Evolutionary conservation across 2,113 vertebrate genomes (phyloP), one percentile per base, ranked within the genome.

Genomic region (Progne subis): DNA sequence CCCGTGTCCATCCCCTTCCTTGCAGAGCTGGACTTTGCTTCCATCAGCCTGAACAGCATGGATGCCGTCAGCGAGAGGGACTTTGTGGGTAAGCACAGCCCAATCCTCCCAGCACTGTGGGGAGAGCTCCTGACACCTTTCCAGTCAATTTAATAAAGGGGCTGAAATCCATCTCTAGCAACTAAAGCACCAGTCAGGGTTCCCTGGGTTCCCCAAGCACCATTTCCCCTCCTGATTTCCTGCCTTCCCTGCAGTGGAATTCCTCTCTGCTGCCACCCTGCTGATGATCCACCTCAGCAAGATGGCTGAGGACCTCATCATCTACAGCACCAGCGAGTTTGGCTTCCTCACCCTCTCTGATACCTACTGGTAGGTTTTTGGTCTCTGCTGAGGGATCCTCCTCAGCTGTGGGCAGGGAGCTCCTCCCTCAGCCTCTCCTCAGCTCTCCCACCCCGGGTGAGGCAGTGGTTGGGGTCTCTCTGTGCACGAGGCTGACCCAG

Each of bases 261-360:
- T 99, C 92, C 97, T 99, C 61, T 99, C 99, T 89, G 98, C 98
- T 98, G 98, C 98, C 32, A 99, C 99, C 1, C 85, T 99, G 96
- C 98, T 99, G 96, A 98, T 98, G 97, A 99, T 98, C 39, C 99
- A 99, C 92, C 98, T 99, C 55, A 99, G 99, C 97, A 99, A 98
- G 96, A 97, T 99, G 98, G 98, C 99, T 0, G 99, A 99, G 92
- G 99, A 99, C 79, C 98, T 99, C 94, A 98, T 99, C 94, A 97
- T 99, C 61, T 99, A 99, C 68, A 98, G 98, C 94, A 99, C 99
- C n/a, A 99, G 99, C 86, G 99, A 99, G 87, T 99, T 99, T 92
- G 98, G 98, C 92, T 99, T 99, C 64, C 53, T 99, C 50, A 97
- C 95, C 5, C 98, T 99, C 46, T 98, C 99, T 1, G 99, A 99